Conservation (phyloP, 2,888 invertebrate species). For the Chloroclysta siterata region DNA sequence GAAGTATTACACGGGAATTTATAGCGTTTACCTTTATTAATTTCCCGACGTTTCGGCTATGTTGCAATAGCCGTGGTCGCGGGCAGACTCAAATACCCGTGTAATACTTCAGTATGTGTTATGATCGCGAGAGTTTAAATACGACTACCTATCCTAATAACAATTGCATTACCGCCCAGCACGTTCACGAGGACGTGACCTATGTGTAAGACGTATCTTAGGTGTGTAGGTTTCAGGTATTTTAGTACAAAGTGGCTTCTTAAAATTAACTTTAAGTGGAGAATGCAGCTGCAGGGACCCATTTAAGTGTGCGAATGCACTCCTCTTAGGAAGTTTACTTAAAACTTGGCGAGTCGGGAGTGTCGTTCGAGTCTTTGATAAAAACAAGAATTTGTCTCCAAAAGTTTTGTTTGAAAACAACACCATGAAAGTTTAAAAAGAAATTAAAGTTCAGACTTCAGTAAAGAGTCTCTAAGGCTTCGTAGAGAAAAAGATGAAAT, state of each 20-base stretch:
- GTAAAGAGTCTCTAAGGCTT: neutral
- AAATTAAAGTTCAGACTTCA: slow-evolving; percentile 8
- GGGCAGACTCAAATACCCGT: no score
- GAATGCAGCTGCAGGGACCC: slow-evolving; percentile 64
- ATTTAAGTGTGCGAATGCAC: slow-evolving; percentile 60
- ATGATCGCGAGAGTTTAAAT: no score
- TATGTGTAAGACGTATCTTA: neutral
- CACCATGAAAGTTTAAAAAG: slow-evolving; percentile 20
- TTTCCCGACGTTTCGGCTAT: no score
- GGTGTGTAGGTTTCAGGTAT: neutral
- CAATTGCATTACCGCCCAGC: no score
- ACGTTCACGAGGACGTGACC: no score
- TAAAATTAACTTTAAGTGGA: slow-evolving; percentile 52
- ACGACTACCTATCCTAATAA: no score
- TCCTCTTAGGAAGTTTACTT: slow-evolving; percentile 52
- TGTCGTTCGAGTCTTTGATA: slow-evolving; percentile 28
- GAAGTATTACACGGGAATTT: no score
- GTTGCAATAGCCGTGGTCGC: no score
- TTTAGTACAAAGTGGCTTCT: neutral
- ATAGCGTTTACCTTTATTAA: no score
- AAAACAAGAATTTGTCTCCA: slow-evolving; percentile 24
- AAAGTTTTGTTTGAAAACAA: slow-evolving; percentile 18
- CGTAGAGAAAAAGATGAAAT: neutral
- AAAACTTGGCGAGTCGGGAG: slow-evolving; percentile 39
- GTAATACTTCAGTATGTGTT: neutral